Base-by-base conservation (phyloP, 2,113 vertebrate genomes). In the Menura novaehollandiae region DNA sequence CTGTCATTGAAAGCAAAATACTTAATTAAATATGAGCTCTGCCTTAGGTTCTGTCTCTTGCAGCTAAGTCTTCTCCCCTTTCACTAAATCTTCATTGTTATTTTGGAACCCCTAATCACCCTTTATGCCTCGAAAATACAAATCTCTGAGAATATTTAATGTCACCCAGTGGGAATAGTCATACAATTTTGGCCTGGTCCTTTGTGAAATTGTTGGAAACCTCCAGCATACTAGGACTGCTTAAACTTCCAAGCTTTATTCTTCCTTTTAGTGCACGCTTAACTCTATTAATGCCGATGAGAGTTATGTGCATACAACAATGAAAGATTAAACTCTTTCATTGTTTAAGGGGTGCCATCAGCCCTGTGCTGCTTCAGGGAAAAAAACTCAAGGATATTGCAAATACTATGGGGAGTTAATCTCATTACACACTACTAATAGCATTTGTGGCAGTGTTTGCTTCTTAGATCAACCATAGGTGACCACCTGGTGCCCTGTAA, bases 351-450 rank as follows among this genome's bases (percentile, higher is more conserved):
- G 59, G 41, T 63, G 52, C n/a, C 81, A 93, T 74, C 60, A 84
- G 68, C 47, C 23, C 59, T 88, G 47, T 47, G 59, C 55, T 73
- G 60, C 89, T 86, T 91, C 32, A 67, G 41, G 37, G 60, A 75
- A 83, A 90, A 96, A 85, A 53, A 35, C 44, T 83, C 78, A 76
- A 88, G 63, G 85, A 96, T 93, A 89, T 53, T 89, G 52, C 58
- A 89, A 94, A 72, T 85, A 64, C 91, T 85, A 13, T 37, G 37
- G 60, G 69, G 89, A 95, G n/a, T 78, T 96, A 95, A 97, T 95
- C 96, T 95, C 84, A 95, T 97, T 95, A 95, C 75, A 90, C 43
- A 82, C 55, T 83, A 37, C 71, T 89, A 92, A 97, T 30, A 93
- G 86, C 81, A 91, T 96, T 95, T 94, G 72, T 66, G 89, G 87